A percentile compares a stretch with the other conserved stretches of the same genome.
phyloP scores from a whole-genome alignment of 2,113 vertebrate species.

The Trogon melanurus region DNA sequence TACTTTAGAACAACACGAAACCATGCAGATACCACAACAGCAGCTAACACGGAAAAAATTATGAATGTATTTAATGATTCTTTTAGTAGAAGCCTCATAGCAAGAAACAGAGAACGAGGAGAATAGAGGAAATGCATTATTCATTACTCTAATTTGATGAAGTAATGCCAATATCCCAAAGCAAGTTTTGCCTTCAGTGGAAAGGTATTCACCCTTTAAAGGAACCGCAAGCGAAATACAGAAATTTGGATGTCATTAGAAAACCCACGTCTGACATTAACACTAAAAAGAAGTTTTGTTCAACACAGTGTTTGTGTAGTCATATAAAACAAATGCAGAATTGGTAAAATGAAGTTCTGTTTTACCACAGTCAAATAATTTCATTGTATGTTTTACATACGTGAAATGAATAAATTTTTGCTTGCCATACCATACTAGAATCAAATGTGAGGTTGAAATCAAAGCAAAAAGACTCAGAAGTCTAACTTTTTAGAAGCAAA shows the following conservation, averaged over 20 bases:
- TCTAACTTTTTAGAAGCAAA: neutral
- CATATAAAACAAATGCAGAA: neutral
- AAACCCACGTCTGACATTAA: neutral
- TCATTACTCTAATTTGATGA: neutral
- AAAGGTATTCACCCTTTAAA: neutral
- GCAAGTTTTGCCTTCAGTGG: neutral
- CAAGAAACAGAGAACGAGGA: neutral
- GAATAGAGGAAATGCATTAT: neutral
- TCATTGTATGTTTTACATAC: neutral
- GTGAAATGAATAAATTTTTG: neutral
- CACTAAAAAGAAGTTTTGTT: neutral
- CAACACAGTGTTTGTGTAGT: neutral
- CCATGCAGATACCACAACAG: neutral
- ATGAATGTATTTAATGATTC: neutral
- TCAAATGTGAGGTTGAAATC: neutral
- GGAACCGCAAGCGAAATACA: neutral
- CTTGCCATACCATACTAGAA: neutral
- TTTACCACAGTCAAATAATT: neutral
- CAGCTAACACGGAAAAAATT: neutral
- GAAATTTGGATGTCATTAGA: neutral
- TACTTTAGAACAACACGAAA: constrained; percentile 10
- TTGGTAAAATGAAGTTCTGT: neutral
- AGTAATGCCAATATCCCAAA: neutral
- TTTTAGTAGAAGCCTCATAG: neutral
- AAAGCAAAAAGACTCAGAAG: neutral